A percentile compares a stretch with the other conserved stretches of the same genome.
Conservation (phyloP, 2,113 vertebrate genomes). For the Carollia perspicillata region DNA sequence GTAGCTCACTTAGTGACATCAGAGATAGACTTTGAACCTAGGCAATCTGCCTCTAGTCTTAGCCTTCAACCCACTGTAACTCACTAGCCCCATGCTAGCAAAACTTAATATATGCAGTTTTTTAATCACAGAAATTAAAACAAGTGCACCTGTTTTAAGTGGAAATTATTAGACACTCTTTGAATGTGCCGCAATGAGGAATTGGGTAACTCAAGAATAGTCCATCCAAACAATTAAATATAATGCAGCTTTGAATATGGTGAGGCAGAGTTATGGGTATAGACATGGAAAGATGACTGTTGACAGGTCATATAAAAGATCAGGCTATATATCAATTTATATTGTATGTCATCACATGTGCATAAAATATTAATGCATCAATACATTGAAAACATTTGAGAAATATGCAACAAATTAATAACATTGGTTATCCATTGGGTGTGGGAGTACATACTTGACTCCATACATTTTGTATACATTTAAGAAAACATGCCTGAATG, state of each 20-base stretch:
- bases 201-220: neutral
- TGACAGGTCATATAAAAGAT: neutral
- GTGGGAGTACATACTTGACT: neutral
- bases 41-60: neutral
- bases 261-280: neutral
- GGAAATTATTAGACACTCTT: neutral
- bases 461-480: neutral
- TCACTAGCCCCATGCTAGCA: neutral
- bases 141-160: neutral
- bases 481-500: neutral
- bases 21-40: neutral
- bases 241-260: neutral
- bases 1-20: neutral
- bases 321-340: neutral
- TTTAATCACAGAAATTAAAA: neutral
- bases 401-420: neutral
- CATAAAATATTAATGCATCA: neutral
- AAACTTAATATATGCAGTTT: neutral
- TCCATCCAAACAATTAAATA: neutral
- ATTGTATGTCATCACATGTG: neutral
- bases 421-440: fast-evolving
- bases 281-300: neutral
- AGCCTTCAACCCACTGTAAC: neutral
- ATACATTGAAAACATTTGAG: neutral
- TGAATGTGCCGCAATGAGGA: neutral